Conservation (phyloP, 2,888 invertebrate genomes). For the Netelia virgata region DNA sequence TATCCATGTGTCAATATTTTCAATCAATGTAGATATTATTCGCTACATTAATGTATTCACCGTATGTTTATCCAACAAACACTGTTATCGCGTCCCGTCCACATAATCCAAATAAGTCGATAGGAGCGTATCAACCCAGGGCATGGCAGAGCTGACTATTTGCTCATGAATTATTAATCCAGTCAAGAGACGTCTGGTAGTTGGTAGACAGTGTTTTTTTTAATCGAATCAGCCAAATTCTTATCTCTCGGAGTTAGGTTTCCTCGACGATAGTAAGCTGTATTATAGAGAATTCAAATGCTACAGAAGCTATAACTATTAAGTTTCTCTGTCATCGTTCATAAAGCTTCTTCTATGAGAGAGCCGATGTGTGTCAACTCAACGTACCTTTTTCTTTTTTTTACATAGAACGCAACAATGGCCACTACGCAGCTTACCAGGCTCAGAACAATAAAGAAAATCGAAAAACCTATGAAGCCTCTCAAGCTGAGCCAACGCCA, state of each 20-base stretch:
- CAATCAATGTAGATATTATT: neutral
- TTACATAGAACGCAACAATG: constrained; percentile 73
- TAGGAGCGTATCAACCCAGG: neutral
- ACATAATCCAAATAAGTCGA: neutral
- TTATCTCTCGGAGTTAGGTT: too few species aligned
- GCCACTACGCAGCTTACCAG: constrained; percentile 82
- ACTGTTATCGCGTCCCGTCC: neutral
- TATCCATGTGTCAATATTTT: neutral
- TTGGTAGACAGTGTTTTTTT: too few species aligned
- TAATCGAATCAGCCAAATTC: too few species aligned
- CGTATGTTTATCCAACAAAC: constrained; percentile 1
- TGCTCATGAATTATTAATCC: neutral
- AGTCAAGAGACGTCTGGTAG: neutral
- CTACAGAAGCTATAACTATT: too few species aligned
- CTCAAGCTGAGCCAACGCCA: constrained; percentile 86
- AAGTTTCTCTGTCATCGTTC: too few species aligned
- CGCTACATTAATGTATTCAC: neutral
- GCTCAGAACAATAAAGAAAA: constrained; percentile 89
- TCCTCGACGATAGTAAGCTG: too few species aligned
- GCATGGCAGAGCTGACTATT: neutral
- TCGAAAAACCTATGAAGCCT: constrained; percentile 90
- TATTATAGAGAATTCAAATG: too few species aligned
- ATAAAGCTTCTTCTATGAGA: neutral
- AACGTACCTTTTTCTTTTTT: constrained; percentile 2
- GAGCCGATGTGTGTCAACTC: neutral